Conservation (phyloP, 2,888 invertebrate genomes). For the Eremobia ochroleuca region DNA sequence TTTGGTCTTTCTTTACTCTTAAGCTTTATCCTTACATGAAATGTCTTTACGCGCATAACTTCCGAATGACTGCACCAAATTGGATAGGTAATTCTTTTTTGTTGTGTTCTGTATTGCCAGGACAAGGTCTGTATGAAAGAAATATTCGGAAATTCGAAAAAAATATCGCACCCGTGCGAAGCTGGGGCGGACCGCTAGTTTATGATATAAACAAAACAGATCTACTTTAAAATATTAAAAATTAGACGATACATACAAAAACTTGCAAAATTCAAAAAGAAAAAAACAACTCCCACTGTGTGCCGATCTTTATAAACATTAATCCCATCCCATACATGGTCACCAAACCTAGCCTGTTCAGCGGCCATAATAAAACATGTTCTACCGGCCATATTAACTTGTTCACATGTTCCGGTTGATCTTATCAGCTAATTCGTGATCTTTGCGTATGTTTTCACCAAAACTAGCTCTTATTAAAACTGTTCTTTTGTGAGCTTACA, state of each 20-base stretch:
- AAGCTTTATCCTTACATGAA: no score
- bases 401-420: conserved; percentile 38
- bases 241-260: background rate
- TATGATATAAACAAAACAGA: background rate
- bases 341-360: conserved; percentile 27
- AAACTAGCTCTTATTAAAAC: conserved; percentile 45
- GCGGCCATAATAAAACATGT: conserved; percentile 20
- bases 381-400: conserved; percentile 26
- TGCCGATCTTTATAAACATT: conserved; percentile 36
- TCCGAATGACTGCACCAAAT: no score
- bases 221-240: background rate
- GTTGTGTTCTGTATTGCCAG: no score
- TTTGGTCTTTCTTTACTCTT: background rate
- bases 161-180: no score
- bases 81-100: no score
- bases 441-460: conserved; percentile 41
- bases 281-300: conserved; percentile 11
- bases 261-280: background rate
- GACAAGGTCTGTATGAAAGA: no score
- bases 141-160: no score
- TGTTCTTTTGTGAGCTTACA: conserved; percentile 17
- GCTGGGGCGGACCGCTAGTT: no score
- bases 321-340: conserved; percentile 42
- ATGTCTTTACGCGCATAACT: no score
- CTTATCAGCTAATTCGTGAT: conserved; percentile 56